Base-by-base conservation (phyloP, 1,140 invertebrate genomes). In the Magallana gigas region DNA sequence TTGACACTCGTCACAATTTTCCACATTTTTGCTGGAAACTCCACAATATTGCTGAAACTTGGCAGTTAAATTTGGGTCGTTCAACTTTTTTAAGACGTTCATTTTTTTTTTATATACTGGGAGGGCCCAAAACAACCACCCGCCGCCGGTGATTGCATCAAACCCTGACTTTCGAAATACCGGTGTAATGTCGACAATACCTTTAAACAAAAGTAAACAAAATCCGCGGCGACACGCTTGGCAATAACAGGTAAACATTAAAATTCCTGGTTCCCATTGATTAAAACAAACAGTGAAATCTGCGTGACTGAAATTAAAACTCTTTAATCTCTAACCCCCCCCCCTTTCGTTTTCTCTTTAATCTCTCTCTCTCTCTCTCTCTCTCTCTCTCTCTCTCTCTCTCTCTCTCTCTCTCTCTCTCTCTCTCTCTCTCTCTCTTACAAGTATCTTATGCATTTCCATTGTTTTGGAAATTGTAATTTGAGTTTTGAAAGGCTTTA, bases 1-100 rank as follows among this genome's bases (percentile, higher is more conserved):
- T 56, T 16, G 29, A 16, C 80, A 59, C 9, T 56, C 57, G n/a
- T 57, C 59, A 23, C 60, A 23, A 18, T 57, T 57, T 76, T 57
- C 18, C 18, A 57, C 11, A 68, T 56, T 84, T 87, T 58, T 23
- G 57, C 23, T 18, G 5, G 71, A 82, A 57, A 88, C 59, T 85
- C 87, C 87, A 83, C 87, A 88, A 23, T 85, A 64, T 12, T 56
- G 56, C 83, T 88, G 87, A 68, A 88, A 88, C 64, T 58, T 85
- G 16, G 87, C 87, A 29, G 87, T 88, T 57, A 80, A 82, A 80
- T 88, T 56, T 6, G 87, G 76, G 58, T 88, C 36, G 59, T 83
- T 87, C 18, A 87, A 83, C n/a, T 83, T 57, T 58, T 57, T 83
- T 29, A 83, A 56, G 57, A 57, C 48, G 16, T 83, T 18, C 81